These are phyloP conservation scores for Rhaphigaster nebulosa DNA, from an alignment of 2,888 invertebrate species.

Conservation along the genomic window DNA sequence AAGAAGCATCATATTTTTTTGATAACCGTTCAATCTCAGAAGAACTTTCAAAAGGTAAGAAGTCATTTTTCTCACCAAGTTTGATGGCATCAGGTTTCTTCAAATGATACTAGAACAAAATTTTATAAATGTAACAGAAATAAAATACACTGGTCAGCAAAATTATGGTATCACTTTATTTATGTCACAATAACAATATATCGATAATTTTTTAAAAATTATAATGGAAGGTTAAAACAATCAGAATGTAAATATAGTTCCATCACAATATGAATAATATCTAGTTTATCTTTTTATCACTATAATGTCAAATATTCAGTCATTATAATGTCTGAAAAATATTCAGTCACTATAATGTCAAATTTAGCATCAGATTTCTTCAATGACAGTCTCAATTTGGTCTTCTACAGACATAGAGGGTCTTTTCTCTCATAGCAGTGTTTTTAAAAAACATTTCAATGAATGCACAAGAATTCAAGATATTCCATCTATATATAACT, in stretches of 20 bases:
- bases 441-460: too few relatives aligned
- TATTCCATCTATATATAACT: too few relatives aligned
- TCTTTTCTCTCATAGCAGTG: too few relatives aligned
- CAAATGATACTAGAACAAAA: slow-evolving; percentile 75
- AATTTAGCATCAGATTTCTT: too few relatives aligned
- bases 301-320: too few relatives aligned
- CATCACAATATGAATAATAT: not conserved
- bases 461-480: too few relatives aligned
- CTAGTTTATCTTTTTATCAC: not conserved
- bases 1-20: slow-evolving; percentile 86
- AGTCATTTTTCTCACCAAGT: slow-evolving; percentile 85
- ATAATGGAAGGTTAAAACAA: too few relatives aligned
- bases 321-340: too few relatives aligned
- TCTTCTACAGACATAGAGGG: too few relatives aligned
- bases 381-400: too few relatives aligned
- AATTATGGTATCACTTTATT: too few relatives aligned
- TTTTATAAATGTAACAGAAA: slow-evolving; percentile 32
- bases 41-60: slow-evolving; percentile 93
- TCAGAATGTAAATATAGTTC: not conserved
- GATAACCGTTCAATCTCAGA: slow-evolving; percentile 83
- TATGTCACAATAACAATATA: not conserved
- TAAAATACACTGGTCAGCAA: not conserved
- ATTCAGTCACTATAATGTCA: too few relatives aligned
- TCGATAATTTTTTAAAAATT: not conserved
- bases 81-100: slow-evolving; percentile 89